Evolutionary conservation across 2,888 invertebrate species (phyloP), one percentile per base, ranked within the genome.

Genomic region (Matsumyia berberina): DNA sequence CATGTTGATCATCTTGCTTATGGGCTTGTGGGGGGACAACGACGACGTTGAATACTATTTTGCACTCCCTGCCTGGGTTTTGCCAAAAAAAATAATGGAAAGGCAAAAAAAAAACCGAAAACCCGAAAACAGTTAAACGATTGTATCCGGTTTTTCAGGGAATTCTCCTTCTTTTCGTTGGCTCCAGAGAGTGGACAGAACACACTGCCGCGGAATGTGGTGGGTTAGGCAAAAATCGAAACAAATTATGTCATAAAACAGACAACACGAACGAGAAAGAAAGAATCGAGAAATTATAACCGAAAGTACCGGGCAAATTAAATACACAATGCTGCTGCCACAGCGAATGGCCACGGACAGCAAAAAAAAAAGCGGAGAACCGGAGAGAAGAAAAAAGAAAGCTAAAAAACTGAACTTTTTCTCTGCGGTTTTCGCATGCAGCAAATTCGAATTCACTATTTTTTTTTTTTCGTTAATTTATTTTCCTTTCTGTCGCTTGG

Each of bases 1-100:
- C 91, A 93, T 93, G 91, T 93, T 93, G 62, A 91, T 90, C 90
- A 90, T 88, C 24, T 73, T 70, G 74, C n/a, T 17, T 37, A 42
- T 5, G n/a, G 12, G 24, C 9, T 19, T 24, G 2, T 1, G 24
- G 24, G 24, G 24, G 24, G 24, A 24, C 24, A 24, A 24, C 24
- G 24, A 24, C 24, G 33, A 9, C 17, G 58, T 12, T 49, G 19
- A 37, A 64, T 53, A 31, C 9, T 44, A 15, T n/a, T 60, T 64
- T 53, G 46, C 29, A 53, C 24, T 69, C 9, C 3, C 15, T 37
- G 29, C 31, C 46, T 53, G 31, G 33, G 29, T n/a, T 51, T 58
- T 39, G 15, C 51, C 31, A 24, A 62, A n/a, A n/a, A n/a, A n/a
- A n/a, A n/a, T n/a, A n/a, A n/a, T n/a, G n/a, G n/a, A n/a, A n/a